Evolutionary conservation across 2,113 vertebrate species (phyloP).

Genomic region (Ornithorhynchus anatinus): DNA sequence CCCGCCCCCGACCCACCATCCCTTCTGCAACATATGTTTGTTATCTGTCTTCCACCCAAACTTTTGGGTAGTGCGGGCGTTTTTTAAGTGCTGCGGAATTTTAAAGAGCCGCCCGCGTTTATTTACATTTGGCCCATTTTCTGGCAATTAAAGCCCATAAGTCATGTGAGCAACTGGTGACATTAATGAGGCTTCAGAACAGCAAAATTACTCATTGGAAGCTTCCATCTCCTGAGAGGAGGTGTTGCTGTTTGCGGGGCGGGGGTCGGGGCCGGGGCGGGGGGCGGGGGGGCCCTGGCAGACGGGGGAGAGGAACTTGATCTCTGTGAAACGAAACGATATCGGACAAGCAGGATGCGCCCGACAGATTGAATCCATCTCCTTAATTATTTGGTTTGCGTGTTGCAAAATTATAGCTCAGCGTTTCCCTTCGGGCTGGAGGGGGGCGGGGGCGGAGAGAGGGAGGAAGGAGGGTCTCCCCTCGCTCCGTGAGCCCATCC

Average conservation of each 20-base stretch:
- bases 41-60: background rate
- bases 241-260: background rate
- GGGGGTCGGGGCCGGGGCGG: background rate
- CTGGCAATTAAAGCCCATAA: constrained; percentile 37
- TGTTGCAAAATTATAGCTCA: constrained; percentile 10
- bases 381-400: constrained; percentile 39
- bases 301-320: constrained; percentile 46
- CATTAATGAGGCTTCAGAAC: constrained; percentile 41
- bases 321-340: constrained; percentile 48
- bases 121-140: constrained; percentile 29
- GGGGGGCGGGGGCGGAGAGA: background rate
- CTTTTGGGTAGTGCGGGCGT: background rate
- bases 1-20: too few species aligned
- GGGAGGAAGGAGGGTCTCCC: background rate
- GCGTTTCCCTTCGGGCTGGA: background rate
- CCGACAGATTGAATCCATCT: constrained; percentile 42
- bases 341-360: constrained; percentile 29
- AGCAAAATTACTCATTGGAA: constrained; percentile 4
- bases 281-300: background rate
- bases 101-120: background rate
- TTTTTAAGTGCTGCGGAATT: background rate
- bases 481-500: background rate
- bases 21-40: background rate
- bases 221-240: constrained; percentile 34
- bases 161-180: constrained; percentile 42